A percentile compares a stretch with the other conserved stretches of the same genome.
Evolutionary conservation across 2,797 vertebrate species (phyloP).

Genomic region (Champsocephalus esox): DNA sequence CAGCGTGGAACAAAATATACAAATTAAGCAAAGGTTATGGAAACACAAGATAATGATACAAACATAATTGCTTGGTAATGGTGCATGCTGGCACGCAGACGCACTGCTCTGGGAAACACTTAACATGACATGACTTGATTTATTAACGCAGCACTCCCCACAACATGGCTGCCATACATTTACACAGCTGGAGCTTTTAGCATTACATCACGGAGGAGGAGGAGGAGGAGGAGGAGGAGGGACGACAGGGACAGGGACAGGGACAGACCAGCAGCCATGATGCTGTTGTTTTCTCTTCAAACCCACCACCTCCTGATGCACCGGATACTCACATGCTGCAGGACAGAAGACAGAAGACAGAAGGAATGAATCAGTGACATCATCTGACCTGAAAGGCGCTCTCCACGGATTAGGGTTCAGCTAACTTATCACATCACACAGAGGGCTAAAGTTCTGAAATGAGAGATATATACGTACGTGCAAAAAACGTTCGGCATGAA

Average conservation of each 20-base stretch:
- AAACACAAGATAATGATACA: constrained; percentile 85
- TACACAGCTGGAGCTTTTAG: constrained; percentile 82
- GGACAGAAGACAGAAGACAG: constrained; percentile 35
- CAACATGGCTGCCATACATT: constrained; percentile 74
- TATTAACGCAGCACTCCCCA: constrained; percentile 77
- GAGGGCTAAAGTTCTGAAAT: background rate
- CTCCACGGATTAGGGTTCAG: background rate
- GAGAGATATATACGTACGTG: background rate
- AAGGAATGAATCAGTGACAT: background rate
- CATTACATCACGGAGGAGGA: constrained; percentile 59
- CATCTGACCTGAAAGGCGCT: background rate
- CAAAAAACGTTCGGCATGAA: background rate
- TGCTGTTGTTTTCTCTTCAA: background rate
- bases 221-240: no score
- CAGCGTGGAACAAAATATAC: constrained; percentile 70
- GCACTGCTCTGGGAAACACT: constrained; percentile 85
- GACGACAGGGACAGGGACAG: no score
- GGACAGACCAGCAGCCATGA: constrained; percentile 19
- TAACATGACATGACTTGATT: constrained; percentile 86
- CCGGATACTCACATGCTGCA: constrained; percentile 84
- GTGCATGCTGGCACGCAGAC: constrained; percentile 74
- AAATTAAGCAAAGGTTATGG: constrained; percentile 87
- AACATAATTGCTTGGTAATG: constrained; percentile 86
- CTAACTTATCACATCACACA: background rate
- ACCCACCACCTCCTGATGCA: constrained; percentile 15